Evolutionary conservation across 1,140 invertebrate genomes (phyloP).

Genomic region (Schlechtendalia chinensis): DNA sequence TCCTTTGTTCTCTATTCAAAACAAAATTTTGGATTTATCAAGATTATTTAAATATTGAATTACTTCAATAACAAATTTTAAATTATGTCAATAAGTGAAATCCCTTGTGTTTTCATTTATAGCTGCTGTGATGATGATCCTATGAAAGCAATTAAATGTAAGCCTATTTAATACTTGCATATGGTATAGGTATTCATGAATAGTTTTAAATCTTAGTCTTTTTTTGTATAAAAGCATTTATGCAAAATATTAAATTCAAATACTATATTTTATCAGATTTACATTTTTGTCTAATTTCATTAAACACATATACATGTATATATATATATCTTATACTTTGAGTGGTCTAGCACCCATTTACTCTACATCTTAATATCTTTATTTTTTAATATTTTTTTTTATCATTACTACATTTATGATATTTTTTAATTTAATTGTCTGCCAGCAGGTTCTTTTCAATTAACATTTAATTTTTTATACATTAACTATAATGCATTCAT

Average conservation of each 20-base stretch:
- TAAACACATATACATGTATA: too few relatives aligned
- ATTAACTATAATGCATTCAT: too few relatives aligned
- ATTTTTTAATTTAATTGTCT: too few relatives aligned
- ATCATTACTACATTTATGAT: too few relatives aligned
- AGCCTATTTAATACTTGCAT: background rate
- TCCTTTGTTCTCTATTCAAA: background rate
- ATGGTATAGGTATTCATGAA: background rate
- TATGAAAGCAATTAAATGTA: conserved; percentile 37
- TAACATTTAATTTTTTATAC: too few relatives aligned
- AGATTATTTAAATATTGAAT: background rate
- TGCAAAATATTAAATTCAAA: background rate
- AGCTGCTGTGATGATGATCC: conserved; percentile 30
- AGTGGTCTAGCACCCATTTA: too few relatives aligned
- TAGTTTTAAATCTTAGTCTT: background rate
- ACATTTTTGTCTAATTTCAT: too few relatives aligned
- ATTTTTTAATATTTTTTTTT: background rate
- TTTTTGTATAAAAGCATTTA: background rate
- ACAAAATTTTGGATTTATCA: background rate
- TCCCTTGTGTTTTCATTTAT: conserved; percentile 39
- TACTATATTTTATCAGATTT: too few relatives aligned
- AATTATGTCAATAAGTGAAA: conserved; percentile 20
- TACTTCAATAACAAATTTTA: background rate
- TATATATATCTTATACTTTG: background rate
- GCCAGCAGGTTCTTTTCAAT: too few relatives aligned
- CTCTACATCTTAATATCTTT: background rate